Conservation (phyloP, 2,888 invertebrate genomes). For the Nudaria mundana region DNA sequence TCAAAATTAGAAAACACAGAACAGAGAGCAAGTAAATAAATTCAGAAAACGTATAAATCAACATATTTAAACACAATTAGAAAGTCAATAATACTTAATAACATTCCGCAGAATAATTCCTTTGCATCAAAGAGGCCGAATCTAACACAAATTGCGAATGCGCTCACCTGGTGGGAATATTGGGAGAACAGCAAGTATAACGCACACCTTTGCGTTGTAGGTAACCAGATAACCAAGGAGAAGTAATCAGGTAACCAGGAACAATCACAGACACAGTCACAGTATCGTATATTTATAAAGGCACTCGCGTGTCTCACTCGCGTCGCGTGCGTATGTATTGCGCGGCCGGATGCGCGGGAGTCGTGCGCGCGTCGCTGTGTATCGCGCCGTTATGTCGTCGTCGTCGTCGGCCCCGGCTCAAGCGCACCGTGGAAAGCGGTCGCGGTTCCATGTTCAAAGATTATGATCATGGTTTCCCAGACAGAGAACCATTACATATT, state of each 20-base stretch:
- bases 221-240: slow-evolving; percentile 1
- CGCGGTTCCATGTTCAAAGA: slow-evolving; percentile 48
- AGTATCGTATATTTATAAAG: slow-evolving; percentile 29
- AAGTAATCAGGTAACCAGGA: slow-evolving; percentile 7
- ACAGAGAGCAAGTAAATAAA: slow-evolving; percentile 24
- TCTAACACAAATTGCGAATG: slow-evolving; percentile 30
- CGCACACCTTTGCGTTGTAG: neutral
- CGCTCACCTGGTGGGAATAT: slow-evolving; percentile 25
- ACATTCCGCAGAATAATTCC: slow-evolving; percentile 32
- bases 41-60: slow-evolving; percentile 38
- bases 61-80: slow-evolving; percentile 38
- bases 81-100: slow-evolving; percentile 37
- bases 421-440: slow-evolving; percentile 55
- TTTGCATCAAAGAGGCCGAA: slow-evolving; percentile 32
- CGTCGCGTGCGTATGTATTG: slow-evolving; percentile 23
- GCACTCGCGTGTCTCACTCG: slow-evolving; percentile 43
- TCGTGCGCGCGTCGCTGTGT: slow-evolving; percentile 42
- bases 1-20: slow-evolving; percentile 24
- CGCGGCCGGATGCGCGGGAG: neutral
- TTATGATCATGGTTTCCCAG: too few species aligned
- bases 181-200: slow-evolving; percentile 1
- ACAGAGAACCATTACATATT: too few species aligned
- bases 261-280: slow-evolving; percentile 43
- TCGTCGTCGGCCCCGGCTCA: slow-evolving; percentile 45
- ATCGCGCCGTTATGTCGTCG: slow-evolving; percentile 68